Evolutionary conservation across 2,113 vertebrate genomes (phyloP), one percentile per base, ranked within the genome.

Genomic region (Falco punctatus): DNA sequence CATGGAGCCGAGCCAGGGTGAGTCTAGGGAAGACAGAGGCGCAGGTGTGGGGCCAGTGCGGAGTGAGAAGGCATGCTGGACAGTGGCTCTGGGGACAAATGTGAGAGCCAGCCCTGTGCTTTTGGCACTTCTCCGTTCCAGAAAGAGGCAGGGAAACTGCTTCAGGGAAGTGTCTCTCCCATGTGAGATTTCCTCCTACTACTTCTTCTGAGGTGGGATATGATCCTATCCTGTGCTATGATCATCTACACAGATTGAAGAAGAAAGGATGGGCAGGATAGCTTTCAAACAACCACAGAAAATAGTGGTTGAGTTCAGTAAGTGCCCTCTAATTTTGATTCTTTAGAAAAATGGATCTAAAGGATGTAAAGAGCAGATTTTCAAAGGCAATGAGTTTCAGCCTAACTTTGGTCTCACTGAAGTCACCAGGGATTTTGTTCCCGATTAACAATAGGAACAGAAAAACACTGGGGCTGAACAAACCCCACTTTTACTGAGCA

Each of bases 21-120:
- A 49, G 15, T 13, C 13, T 44, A 65, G 20, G 51, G 10, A 42
- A 55, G 19, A n/a, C 15, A 92, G 67, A 73, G 14, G 23, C 28
- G 10, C 11, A 24, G 24, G 6, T 1, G 0, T 13, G 49, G 18
- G 33, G 26, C 38, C 49, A 18, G 19, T 8, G 3, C 4, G 9
- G 19, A 5, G 5, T 42, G 21, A 69, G 40, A 65, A 40, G 13
- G 7, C 1, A 3, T 86, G 26, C 9, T 75, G 40, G 13, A 32
- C 2, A 3, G 19, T n/a, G 30, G 48, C 18, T 79, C 54, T 88
- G 40, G 26, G 15, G 19, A 59, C 54, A 83, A 62, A 66, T 2
- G 30, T 0, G 1, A 52, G 32, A 83, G 16, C 15, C 24, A 54
- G 10, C 5, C 4, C 32, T 67, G 74, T 3, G 2, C 51, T 80